Percentiles rank a stretch among this genome's conserved stretches.
Evolutionary conservation across 35 echinoderm and acorn worm species (phyloP).

Genomic region (Stichopus chloronotus): DNA sequence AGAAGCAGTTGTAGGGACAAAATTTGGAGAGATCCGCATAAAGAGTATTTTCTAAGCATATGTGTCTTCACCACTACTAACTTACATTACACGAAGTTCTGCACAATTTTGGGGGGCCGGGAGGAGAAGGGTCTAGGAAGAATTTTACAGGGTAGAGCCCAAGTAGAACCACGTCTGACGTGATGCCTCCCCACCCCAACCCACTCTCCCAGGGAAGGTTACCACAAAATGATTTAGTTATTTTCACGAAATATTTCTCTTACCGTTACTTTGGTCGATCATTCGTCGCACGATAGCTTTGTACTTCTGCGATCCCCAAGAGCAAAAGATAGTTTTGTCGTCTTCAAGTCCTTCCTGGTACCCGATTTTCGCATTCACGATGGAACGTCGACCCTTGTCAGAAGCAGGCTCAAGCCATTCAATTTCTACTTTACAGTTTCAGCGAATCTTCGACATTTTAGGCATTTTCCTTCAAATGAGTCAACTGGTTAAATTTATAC

Average conservation of each 20-base stretch:
- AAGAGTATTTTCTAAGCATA: no score
- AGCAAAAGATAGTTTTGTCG: background rate
- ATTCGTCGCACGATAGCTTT: slow-evolving; percentile 12
- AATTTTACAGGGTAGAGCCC: no score
- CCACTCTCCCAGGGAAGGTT: no score
- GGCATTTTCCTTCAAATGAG: slow-evolving; percentile 25
- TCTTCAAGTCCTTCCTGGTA: background rate
- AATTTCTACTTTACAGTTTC: background rate
- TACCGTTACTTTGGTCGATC: background rate
- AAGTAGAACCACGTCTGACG: no score
- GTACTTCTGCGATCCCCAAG: slow-evolving; percentile 19
- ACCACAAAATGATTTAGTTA: background rate
- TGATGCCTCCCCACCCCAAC: no score
- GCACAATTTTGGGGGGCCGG: no score
- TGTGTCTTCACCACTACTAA: no score
- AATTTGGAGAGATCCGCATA: no score
- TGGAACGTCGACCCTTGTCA: slow-evolving; percentile 32
- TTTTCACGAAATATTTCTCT: background rate
- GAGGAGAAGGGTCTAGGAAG: background rate
- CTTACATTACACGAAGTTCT: no score
- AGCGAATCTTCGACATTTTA: background rate
- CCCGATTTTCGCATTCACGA: background rate
- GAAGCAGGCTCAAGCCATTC: slow-evolving; percentile 38
- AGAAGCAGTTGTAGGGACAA: no score
- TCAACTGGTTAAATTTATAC: background rate